These are phyloP conservation scores for Cotesia typhae DNA, from an alignment of 1,140 invertebrate genomes.

Conservation along the genomic window DNA sequence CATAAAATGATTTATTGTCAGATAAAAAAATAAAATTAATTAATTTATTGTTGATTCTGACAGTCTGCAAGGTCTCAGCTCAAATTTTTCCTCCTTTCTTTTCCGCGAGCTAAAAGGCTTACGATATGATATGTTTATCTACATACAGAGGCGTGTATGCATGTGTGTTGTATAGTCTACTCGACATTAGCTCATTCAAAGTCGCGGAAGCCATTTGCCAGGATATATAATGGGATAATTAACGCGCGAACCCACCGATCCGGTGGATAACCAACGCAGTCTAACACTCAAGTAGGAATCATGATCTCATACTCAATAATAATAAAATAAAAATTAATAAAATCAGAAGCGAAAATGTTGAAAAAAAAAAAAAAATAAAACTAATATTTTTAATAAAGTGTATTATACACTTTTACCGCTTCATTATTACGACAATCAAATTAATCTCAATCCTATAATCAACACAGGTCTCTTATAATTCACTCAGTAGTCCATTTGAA, in stretches of 20 bases:
- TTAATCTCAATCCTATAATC: conserved; percentile 12
- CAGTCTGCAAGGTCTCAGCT: background rate
- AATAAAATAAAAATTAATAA: no score
- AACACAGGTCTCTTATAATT: background rate
- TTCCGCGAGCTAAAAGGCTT: background rate
- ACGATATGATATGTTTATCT: background rate
- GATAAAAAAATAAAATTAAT: background rate
- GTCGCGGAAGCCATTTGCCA: conserved; percentile 41
- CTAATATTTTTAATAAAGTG: background rate
- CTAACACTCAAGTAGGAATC: conserved; percentile 6
- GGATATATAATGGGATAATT: conserved; percentile 42
- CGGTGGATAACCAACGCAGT: conserved; percentile 32
- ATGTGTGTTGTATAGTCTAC: background rate
- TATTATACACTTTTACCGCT: background rate
- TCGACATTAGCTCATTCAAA: background rate
- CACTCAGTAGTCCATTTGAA: background rate
- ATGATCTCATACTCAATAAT: background rate
- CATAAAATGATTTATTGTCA: background rate
- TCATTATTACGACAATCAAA: conserved; percentile 15
- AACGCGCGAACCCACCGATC: conserved; percentile 42
- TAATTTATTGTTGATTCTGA: background rate
- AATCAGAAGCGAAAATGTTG: background rate
- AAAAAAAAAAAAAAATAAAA: background rate
- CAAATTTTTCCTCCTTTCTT: background rate
- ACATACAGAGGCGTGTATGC: background rate